phyloP scores from a whole-genome alignment of 2,113 vertebrate genomes.

The Echinops telfairi region DNA sequence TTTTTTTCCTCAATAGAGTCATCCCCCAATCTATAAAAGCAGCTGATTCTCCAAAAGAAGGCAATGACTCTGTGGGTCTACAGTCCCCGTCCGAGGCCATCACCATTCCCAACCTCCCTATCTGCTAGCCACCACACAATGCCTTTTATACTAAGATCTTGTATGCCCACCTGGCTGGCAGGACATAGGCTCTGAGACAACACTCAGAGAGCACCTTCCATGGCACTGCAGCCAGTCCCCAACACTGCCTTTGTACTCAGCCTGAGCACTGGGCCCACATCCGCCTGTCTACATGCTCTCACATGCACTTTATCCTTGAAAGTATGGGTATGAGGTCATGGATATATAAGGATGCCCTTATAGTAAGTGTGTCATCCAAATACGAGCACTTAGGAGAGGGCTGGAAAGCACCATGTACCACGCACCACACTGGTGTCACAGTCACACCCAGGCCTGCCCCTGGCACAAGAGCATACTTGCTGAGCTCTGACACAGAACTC shows the following conservation, averaged over 20 bases:
- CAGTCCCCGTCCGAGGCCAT: neutral
- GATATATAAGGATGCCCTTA: neutral
- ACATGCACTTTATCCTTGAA: no score
- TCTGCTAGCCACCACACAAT: neutral
- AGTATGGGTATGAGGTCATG: neutral
- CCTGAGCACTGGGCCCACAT: neutral
- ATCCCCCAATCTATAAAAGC: neutral
- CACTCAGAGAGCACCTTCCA: no score
- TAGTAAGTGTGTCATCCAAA: no score
- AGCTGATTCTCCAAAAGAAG: neutral
- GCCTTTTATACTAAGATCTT: neutral
- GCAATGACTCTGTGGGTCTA: neutral
- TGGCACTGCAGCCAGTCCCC: neutral
- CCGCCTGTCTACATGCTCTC: neutral
- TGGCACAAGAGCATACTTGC: fast-evolving
- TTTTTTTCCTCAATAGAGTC: neutral
- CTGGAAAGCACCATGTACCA: no score
- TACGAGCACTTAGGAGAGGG: neutral
- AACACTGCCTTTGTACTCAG: neutral
- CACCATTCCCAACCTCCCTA: neutral
- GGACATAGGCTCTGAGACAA: neutral
- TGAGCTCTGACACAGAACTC: no score
- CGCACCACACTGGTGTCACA: neutral
- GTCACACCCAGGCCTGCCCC: neutral
- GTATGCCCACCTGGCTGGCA: neutral